Conservation (phyloP, 2,888 invertebrate genomes). For the Eudemis profundana region DNA sequence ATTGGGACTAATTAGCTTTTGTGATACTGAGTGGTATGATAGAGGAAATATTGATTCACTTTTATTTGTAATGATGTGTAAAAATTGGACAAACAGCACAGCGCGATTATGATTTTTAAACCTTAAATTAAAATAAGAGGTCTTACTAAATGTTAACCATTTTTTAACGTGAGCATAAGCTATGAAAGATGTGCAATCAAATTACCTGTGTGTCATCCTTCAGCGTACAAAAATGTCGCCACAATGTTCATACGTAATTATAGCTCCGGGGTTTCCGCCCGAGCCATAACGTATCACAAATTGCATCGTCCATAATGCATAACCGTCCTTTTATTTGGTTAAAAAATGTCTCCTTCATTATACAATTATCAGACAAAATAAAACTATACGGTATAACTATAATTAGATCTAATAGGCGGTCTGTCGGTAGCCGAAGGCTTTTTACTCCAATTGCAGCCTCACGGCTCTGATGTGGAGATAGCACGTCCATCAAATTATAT, state of each 20-base stretch:
- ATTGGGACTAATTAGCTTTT: too few relatives aligned
- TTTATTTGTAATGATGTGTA: too few relatives aligned
- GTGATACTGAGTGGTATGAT: too few relatives aligned
- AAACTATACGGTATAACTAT: conserved; percentile 55
- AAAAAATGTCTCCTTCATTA: conserved; percentile 44
- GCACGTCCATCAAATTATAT: conserved; percentile 67
- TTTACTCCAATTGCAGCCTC: conserved; percentile 58
- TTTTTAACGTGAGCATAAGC: background rate
- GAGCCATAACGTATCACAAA: conserved; percentile 30
- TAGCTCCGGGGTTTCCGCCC: conserved; percentile 27
- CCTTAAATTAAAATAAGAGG: background rate
- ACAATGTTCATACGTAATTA: conserved; percentile 28
- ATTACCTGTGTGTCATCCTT: conserved; percentile 22
- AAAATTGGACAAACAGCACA: too few relatives aligned
- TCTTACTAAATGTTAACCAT: background rate
- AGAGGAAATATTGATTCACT: too few relatives aligned
- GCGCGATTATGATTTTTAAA: background rate
- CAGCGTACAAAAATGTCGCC: conserved; percentile 33
- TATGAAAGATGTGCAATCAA: background rate
- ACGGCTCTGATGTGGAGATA: conserved; percentile 54
- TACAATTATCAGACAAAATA: conserved; percentile 42
- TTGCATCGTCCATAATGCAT: conserved; percentile 38
- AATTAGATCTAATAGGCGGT: conserved; percentile 62
- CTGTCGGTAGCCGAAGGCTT: conserved; percentile 56
- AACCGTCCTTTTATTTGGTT: conserved; percentile 39